These are phyloP conservation scores for Morinoia aosen DNA, from an alignment of 2,888 invertebrate genomes.

Conservation along the genomic window DNA sequence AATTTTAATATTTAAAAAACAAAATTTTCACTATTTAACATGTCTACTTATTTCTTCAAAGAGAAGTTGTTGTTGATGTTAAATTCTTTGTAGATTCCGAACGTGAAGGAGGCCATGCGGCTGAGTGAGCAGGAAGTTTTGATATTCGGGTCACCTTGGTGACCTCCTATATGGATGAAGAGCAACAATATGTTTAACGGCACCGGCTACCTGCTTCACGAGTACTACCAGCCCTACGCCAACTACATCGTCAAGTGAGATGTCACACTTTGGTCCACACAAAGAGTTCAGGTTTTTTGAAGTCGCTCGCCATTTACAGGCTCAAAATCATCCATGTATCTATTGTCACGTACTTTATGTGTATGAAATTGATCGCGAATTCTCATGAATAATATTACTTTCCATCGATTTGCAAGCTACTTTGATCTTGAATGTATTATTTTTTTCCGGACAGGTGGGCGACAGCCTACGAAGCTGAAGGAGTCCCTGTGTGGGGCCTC, in stretches of 20 bases:
- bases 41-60: background rate
- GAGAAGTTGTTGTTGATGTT: background rate
- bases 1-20: background rate
- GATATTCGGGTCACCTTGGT: slow-evolving; percentile 75
- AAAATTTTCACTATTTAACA: background rate
- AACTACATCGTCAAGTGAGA: slow-evolving; percentile 81
- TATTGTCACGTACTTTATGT: background rate
- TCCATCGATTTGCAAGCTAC: too few relatives aligned
- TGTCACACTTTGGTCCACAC: background rate
- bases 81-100: slow-evolving; percentile 50
- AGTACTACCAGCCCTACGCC: slow-evolving; percentile 84
- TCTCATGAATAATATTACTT: too few relatives aligned
- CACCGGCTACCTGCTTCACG: slow-evolving; percentile 72
- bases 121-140: slow-evolving; percentile 70
- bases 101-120: slow-evolving; percentile 63
- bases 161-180: slow-evolving; percentile 76
- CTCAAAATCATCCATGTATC: background rate
- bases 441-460: slow-evolving; percentile 13
- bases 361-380: background rate
- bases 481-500: slow-evolving; percentile 80
- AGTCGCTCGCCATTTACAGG: too few relatives aligned
- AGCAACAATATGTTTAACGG: slow-evolving; percentile 73
- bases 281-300: background rate
- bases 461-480: slow-evolving; percentile 61
- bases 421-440: too few relatives aligned